phyloP scores from a whole-genome alignment of 2,797 vertebrate species.

The Naso thynnoides region DNA sequence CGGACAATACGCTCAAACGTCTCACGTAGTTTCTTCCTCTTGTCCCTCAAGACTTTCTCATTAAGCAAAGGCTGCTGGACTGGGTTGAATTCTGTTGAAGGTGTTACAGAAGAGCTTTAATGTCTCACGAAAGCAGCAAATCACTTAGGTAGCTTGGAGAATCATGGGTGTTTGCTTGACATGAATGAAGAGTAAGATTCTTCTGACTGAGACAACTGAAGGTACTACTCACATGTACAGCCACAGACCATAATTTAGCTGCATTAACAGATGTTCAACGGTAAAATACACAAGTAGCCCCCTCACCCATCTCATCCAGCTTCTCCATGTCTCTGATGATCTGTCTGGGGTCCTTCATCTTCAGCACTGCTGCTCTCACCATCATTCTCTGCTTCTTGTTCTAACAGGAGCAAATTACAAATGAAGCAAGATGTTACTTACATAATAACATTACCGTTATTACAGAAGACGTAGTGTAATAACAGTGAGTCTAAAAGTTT shows the following conservation, averaged over 20 bases:
- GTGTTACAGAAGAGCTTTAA: background rate
- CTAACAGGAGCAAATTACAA: constrained; percentile 68
- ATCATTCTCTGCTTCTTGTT: constrained; percentile 99
- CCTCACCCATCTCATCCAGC: constrained; percentile 97
- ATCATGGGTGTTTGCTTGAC: background rate
- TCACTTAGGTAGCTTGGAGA: background rate
- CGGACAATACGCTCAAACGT: constrained; percentile 96
- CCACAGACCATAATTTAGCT: background rate
- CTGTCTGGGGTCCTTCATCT: constrained; percentile 99
- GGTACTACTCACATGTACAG: background rate
- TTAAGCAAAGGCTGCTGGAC: constrained; percentile 92
- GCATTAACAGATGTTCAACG: background rate
- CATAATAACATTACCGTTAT: background rate
- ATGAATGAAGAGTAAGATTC: background rate
- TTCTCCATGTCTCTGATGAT: constrained; percentile 99
- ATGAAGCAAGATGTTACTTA: constrained; percentile 2
- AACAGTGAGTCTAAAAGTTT: background rate
- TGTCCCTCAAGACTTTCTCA: constrained; percentile 97
- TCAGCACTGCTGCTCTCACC: constrained; percentile 97
- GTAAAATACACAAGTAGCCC: background rate
- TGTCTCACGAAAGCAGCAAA: background rate
- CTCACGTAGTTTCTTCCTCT: constrained; percentile 97
- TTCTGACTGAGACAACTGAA: background rate
- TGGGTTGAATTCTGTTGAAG: constrained; percentile 93
- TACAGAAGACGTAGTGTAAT: background rate